Evolutionary conservation across 2,888 invertebrate genomes (phyloP), one percentile per base, ranked within the genome.

Genomic region (Melinopterus prodromus): DNA sequence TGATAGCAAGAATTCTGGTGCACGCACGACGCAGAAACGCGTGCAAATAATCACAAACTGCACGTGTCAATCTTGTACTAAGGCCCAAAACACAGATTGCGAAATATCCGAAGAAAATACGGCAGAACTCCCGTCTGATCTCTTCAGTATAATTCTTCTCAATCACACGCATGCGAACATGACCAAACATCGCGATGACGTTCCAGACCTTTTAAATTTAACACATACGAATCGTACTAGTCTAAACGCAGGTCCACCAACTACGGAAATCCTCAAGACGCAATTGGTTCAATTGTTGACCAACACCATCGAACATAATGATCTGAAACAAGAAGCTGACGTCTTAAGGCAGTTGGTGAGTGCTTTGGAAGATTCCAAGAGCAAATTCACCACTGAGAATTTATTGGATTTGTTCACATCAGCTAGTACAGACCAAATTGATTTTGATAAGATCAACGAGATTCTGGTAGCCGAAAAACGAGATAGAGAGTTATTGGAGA

Each of bases 31-130:
- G 85, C 91, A 91, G 80, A 93, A 93, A 86, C 90, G 91, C 26
- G 93, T 94, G 0, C 92, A 94, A 86, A 91, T 93, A 78, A 94
- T 94, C 79, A 91, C 91, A 15, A 93, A 93, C 84, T 94, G 94
- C 84, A 92, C 92, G 15, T 94, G 94, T 86, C 91, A 91, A 80
- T 91, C 92, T 0, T 93, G 93, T 84, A 90, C 91, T 82, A 91
- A 91, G 79, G 89, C 89, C 70, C 89, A 89, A 1, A 87, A 87
- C 7, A 88, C 88, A 37, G 90, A 90, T 78, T 90, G 90, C 36
- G 88, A 90, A 35, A 86, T 90, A n/a, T 87, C 87, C 0, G 90
- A 90, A 81, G 90, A 90, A 75, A 89, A 90, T 76, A 90, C 91
- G 6, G 82, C 89, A 0, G 91, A 91, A 83, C 83, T 91, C 72